Evolutionary conservation across 1,140 invertebrate genomes (phyloP).

Genomic region (Proctacanthus coquilletti): DNA sequence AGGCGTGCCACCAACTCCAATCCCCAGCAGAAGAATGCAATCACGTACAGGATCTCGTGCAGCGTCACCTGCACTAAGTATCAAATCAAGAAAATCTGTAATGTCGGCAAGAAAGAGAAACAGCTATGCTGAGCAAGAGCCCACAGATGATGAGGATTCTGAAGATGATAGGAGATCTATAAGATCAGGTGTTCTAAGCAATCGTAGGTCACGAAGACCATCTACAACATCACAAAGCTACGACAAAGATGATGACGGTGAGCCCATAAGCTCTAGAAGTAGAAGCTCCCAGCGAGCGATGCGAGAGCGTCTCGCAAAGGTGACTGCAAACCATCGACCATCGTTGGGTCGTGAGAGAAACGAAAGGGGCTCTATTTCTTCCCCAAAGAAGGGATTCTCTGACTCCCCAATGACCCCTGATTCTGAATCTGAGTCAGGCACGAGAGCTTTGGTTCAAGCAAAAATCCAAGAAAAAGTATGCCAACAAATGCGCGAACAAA

Average conservation of each 20-base stretch:
- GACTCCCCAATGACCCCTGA: slow-evolving; percentile 25
- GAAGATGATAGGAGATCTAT: slow-evolving; percentile 36
- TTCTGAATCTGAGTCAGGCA: slow-evolving; percentile 19
- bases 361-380: background rate
- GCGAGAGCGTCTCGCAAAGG: too few species aligned
- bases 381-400: background rate
- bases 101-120: slow-evolving; percentile 29
- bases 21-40: slow-evolving; percentile 29
- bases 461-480: slow-evolving; percentile 29
- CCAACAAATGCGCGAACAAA: too few species aligned
- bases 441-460: slow-evolving; percentile 24
- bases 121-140: slow-evolving; percentile 32
- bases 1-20: slow-evolving; percentile 17
- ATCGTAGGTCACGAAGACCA: slow-evolving; percentile 15
- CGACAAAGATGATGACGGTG: slow-evolving; percentile 18
- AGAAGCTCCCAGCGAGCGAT: background rate
- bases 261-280: slow-evolving; percentile 9
- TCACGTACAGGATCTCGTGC: slow-evolving; percentile 39
- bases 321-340: background rate
- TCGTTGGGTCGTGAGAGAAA: background rate
- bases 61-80: slow-evolving; percentile 49
- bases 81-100: slow-evolving; percentile 46
- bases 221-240: slow-evolving; percentile 25
- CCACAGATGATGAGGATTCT: slow-evolving; percentile 38
- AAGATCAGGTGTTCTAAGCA: slow-evolving; percentile 23